These are phyloP conservation scores for Aethes cnicana DNA, from an alignment of 2,888 invertebrate species.

Conservation along the genomic window DNA sequence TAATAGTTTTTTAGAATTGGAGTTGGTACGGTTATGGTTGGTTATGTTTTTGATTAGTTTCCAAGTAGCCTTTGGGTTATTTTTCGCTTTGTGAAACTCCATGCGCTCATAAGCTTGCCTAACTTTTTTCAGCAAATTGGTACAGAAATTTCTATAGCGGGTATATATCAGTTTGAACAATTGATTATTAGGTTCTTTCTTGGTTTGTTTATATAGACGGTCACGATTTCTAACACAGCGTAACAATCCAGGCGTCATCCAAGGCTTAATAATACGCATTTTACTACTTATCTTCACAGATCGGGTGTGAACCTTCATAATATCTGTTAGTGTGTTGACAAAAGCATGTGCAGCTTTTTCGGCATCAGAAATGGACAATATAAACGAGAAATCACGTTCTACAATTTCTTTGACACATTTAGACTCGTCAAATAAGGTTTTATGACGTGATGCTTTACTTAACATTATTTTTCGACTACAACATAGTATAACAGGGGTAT, in stretches of 20 bases:
- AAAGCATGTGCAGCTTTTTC: not conserved
- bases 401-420: not conserved
- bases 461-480: not conserved
- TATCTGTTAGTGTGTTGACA: not conserved
- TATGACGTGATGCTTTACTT: not conserved
- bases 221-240: not conserved
- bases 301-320: not conserved
- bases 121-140: slow-evolving; percentile 4
- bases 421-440: not conserved
- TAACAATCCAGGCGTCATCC: not conserved
- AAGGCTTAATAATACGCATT: not conserved
- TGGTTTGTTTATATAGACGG: not conserved
- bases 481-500: not conserved
- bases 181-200: slow-evolving; percentile 2
- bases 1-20: not conserved
- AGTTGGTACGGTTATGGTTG: not conserved
- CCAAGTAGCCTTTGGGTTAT: slow-evolving; percentile 9
- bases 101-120: not conserved
- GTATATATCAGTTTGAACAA: not conserved
- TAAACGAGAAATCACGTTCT: not conserved
- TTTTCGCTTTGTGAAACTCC: not conserved
- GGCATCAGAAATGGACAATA: not conserved
- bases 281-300: not conserved
- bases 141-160: slow-evolving; percentile 11
- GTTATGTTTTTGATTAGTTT: slow-evolving; percentile 4